A percentile compares a stretch with the other conserved stretches of the same genome.
Evolutionary conservation across 2,888 invertebrate species (phyloP).

Genomic region (Rotaria macrura): DNA sequence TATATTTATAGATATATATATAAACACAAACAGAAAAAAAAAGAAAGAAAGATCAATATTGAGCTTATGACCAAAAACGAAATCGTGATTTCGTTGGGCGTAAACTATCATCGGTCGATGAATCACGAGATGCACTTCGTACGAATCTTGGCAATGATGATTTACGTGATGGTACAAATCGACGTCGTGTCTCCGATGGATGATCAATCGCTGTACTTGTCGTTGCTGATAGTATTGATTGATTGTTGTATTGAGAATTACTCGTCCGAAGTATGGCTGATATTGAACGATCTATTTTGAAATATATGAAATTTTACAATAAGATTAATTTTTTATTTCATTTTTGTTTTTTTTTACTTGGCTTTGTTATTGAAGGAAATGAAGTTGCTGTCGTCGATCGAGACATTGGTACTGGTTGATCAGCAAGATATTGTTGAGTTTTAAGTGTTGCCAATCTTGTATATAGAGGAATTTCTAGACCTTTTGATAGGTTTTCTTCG

Average conservation of each 20-base stretch:
- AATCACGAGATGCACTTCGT: background rate
- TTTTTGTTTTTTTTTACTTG: background rate
- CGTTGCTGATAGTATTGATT: background rate
- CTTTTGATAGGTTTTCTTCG: constrained; percentile 2
- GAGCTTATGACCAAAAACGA: constrained; percentile 12
- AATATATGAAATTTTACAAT: background rate
- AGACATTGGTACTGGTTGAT: background rate
- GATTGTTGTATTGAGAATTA: background rate
- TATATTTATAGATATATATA: too few relatives aligned
- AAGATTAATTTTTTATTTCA: background rate
- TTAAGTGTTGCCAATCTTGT: constrained; percentile 2
- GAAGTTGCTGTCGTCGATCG: background rate
- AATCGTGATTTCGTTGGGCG: constrained; percentile 4
- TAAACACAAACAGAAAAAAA: background rate
- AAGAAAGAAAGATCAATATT: background rate
- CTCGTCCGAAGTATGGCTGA: background rate
- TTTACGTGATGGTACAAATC: constrained; percentile 7
- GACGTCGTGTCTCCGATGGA: background rate
- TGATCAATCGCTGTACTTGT: background rate
- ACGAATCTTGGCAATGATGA: constrained; percentile 7
- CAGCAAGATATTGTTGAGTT: constrained; percentile 9
- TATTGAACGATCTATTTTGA: background rate
- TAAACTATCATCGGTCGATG: background rate
- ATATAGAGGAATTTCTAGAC: constrained; percentile 16
- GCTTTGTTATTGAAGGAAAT: constrained; percentile 11